phyloP scores from a whole-genome alignment of 1,140 invertebrate genomes.

The Calliopsis andreniformis region DNA sequence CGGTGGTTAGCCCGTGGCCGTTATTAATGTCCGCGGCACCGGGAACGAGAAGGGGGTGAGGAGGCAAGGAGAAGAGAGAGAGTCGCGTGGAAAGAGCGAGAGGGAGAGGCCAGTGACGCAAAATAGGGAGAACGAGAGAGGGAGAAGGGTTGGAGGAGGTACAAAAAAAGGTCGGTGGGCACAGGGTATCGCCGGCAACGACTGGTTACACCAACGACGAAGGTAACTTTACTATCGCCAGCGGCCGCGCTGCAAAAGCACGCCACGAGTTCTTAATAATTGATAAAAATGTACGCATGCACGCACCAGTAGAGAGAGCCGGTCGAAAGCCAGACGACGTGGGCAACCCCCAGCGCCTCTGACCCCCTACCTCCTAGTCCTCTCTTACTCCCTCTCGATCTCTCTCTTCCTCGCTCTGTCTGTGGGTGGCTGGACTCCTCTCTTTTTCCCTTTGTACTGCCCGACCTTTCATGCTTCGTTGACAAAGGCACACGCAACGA shows the following conservation, averaged over 20 bases:
- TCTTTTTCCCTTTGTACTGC: slow-evolving; percentile 32
- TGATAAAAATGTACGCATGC: slow-evolving; percentile 81
- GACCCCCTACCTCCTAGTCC: no score
- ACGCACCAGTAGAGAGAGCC: slow-evolving; percentile 68
- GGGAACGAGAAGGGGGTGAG: not conserved
- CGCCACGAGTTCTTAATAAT: slow-evolving; percentile 79
- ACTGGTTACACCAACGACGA: slow-evolving; percentile 53
- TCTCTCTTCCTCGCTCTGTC: slow-evolving; percentile 18
- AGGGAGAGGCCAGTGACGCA: slow-evolving; percentile 13
- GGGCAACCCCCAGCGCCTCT: slow-evolving; percentile 40
- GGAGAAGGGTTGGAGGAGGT: slow-evolving; percentile 50
- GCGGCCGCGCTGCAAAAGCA: slow-evolving; percentile 41
- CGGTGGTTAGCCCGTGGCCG: slow-evolving; percentile 75
- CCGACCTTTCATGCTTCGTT: slow-evolving; percentile 65
- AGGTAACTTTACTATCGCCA: slow-evolving; percentile 52
- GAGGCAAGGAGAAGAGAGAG: slow-evolving; percentile 24
- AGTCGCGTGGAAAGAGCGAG: slow-evolving; percentile 41
- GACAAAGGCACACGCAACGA: slow-evolving; percentile 78
- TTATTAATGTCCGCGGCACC: slow-evolving; percentile 79
- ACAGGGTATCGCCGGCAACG: slow-evolving; percentile 61
- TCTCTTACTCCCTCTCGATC: not conserved
- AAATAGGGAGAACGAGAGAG: slow-evolving; percentile 30
- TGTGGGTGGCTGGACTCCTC: not conserved
- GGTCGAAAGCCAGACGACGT: slow-evolving; percentile 44
- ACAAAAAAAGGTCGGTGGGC: slow-evolving; percentile 55